Base-by-base conservation (phyloP, 2,888 invertebrate species). In the Lithophane leautieri region DNA sequence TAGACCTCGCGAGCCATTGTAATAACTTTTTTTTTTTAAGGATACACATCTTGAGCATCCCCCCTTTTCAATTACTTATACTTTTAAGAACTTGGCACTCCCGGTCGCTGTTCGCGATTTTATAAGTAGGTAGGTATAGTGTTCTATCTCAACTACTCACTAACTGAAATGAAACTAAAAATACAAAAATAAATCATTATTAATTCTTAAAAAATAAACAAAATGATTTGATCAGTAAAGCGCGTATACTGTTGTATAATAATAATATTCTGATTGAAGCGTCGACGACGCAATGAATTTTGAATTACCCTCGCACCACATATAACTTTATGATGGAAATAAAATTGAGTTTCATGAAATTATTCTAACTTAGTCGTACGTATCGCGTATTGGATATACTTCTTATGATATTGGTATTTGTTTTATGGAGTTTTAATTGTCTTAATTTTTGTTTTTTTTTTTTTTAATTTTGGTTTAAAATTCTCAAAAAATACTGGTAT, bases 301-400 rank as follows among this genome's bases (percentile, higher is more conserved):
- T 63, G 81, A 81, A 83, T 81, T 44, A 70, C 44, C 58, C 47
- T 42, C 66, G 62, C 56, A 63, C 58, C 68, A 73, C 69, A 80
- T 70, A 80, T 22, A 81, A 83, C 79, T 83, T 80, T 83, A 73
- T 81, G 83, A 81, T 83, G 65, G 79, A 54, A 83, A 81, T 81
- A 80, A 83, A 81, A 81, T 81, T 70, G 84, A 73, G 84, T 73
- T 83, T 54, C 58, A 66, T 58, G 44, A 80, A 84, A 72, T 76
- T 52, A 65, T 62, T 63, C 44, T 60, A 78, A 76, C 76, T 73
- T 63, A 40, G 67, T 70, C 73, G 56, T 44, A 66, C 56, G 67
- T 66, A 81, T 83, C 50, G 60, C 42, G 56, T 50, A 56, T 70
- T 78, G 56, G 47, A 50, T 71, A 62, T 63, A 61, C 14, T 14